Base-by-base conservation (phyloP, 2,797 vertebrate genomes). In the Dendrocincla fuliginosa region DNA sequence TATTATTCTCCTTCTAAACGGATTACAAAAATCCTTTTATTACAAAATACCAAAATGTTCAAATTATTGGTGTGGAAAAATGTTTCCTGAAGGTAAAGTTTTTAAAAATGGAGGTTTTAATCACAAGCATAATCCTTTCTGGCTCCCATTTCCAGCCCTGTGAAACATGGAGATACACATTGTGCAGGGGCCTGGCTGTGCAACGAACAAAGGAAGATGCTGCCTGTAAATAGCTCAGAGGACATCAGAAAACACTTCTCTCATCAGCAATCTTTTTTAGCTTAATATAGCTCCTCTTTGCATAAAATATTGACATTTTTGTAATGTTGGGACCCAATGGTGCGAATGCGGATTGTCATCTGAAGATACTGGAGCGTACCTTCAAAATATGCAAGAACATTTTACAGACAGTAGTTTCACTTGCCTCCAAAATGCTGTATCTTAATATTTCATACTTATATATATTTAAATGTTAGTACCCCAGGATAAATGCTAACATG, bases 391-490 rank as follows among this genome's bases (percentile, higher is more conserved):
- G 83, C 91, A 92, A 83, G 73, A 95, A 89, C 86, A 80, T 94
- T 98, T 93, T 87, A 85, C 93, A 95, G 89, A 87, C 20, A 92
- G 92, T 74, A 92, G 92, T 96, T 95, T 84, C 76, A 75, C 93
- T 96, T 95, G 83, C 85, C 90, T 97, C 84, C 86, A 97, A 96
- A 97, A 96, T 57, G 88, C 74, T 89, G 81, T 95, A 79, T 88
- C 92, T 91, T 87, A 96, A 91, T 97, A 97, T 97, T 97, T 97
- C 91, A 96, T 96, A 95, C 96, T 97, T 97, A 94, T 96, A 96
- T 97, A 97, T 97, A 97, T 96, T 97, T 97, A 97, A 97, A 96
- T 97, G 96, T 95, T 97, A 97, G 96, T 78, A 91, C 93, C 89
- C 85, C 77, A 9, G 15, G 80, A 96, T 97, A 97, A 96, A 96